Percentiles rank a stretch among this genome's conserved stretches.
phyloP scores from a whole-genome alignment of 2,797 vertebrate genomes.

The Microtus agrestis region DNA sequence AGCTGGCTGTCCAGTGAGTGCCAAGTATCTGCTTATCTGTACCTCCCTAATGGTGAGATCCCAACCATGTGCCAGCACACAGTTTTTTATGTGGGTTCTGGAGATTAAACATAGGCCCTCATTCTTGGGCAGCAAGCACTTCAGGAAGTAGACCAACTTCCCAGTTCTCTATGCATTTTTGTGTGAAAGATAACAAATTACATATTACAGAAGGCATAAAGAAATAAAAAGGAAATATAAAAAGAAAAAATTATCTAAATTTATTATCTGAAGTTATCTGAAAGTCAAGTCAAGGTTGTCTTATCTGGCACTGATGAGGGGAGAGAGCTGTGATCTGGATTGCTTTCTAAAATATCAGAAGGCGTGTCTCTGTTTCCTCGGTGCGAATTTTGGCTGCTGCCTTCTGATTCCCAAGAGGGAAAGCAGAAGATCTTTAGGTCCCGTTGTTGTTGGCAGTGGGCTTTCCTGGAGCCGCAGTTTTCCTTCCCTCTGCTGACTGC shows the following conservation, averaged over 20 bases:
- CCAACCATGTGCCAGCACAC: background rate
- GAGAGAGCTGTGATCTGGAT: background rate
- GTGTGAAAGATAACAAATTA: background rate
- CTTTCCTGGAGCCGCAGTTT: background rate
- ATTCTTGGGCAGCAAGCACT: background rate
- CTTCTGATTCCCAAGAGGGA: background rate
- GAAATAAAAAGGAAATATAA: background rate
- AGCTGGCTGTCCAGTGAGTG: background rate
- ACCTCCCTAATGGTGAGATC: background rate
- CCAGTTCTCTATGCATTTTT: background rate
- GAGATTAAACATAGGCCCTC: background rate
- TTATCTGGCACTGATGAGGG: background rate
- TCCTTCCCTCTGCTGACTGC: background rate
- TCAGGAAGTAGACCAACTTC: background rate
- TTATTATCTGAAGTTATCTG: background rate
- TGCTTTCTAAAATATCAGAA: background rate
- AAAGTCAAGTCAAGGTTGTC: background rate
- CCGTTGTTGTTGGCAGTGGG: background rate
- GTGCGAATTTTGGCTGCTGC: background rate
- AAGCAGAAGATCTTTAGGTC: background rate
- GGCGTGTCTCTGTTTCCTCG: background rate
- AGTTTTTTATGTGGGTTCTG: background rate
- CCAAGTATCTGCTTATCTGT: background rate
- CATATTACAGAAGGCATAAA: background rate
- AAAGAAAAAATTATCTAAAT: background rate